Evolutionary conservation across 2,888 invertebrate species (phyloP).

Genomic region (Idaea straminata): DNA sequence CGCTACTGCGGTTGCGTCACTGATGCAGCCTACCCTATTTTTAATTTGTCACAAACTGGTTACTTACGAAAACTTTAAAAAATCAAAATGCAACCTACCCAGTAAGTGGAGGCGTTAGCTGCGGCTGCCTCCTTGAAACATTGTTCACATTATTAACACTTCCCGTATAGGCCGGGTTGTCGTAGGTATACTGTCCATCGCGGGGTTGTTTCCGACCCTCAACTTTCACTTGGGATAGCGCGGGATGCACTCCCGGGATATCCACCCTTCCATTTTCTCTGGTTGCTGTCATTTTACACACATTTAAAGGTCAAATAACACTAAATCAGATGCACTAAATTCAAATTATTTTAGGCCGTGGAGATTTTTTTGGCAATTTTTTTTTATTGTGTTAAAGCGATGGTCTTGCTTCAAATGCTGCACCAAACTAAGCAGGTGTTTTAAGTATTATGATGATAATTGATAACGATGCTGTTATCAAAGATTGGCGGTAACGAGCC

Average conservation of each 20-base stretch:
- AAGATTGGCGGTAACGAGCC: background rate
- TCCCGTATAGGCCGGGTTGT: constrained; percentile 59
- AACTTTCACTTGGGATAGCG: background rate
- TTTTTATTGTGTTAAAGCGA: background rate
- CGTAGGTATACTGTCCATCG: constrained; percentile 54
- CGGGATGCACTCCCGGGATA: background rate
- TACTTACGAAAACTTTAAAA: no score
- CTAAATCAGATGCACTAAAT: background rate
- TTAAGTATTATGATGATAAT: background rate
- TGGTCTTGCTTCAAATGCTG: background rate
- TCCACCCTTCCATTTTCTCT: background rate
- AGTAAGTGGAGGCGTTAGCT: constrained; percentile 11
- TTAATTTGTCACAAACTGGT: no score
- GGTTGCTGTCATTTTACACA: background rate
- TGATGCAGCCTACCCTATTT: no score
- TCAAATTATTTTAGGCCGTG: background rate
- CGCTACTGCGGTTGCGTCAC: no score
- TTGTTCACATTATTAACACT: constrained; percentile 49
- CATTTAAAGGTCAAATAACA: no score
- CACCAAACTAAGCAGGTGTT: background rate
- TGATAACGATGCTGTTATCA: background rate
- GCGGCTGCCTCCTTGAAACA: constrained; percentile 11
- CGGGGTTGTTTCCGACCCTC: constrained; percentile 25
- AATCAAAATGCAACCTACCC: constrained; percentile 14
- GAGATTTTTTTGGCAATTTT: background rate